A percentile compares a stretch with the other conserved stretches of the same genome.
phyloP scores from a whole-genome alignment of 2,888 invertebrate species.

The Mythimna vitellina region DNA sequence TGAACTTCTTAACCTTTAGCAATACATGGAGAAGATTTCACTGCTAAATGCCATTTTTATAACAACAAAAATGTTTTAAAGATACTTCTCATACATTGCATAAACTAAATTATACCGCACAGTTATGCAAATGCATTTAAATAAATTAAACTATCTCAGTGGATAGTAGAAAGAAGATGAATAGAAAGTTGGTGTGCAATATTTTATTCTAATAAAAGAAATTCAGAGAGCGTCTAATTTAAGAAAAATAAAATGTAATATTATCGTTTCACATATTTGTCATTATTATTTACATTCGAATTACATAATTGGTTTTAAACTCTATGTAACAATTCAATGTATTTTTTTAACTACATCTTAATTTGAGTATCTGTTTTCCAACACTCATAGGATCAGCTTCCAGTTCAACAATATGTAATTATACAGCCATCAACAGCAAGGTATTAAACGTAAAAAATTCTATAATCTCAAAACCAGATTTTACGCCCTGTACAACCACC shows the following conservation, averaged over 20 bases:
- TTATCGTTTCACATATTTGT: constrained; percentile 8
- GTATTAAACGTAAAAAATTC: too few species aligned
- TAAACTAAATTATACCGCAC: background rate
- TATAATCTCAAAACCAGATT: background rate
- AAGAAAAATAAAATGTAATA: too few species aligned
- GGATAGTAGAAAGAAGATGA: background rate
- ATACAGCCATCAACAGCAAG: too few species aligned
- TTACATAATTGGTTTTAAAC: background rate
- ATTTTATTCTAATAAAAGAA: constrained; percentile 21
- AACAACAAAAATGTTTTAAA: background rate
- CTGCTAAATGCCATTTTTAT: constrained; percentile 2
- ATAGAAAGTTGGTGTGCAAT: constrained; percentile 21
- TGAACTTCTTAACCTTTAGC: background rate
- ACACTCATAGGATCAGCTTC: too few species aligned
- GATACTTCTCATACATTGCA: background rate
- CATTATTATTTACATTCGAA: background rate
- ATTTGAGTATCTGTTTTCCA: too few species aligned
- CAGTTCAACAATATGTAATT: too few species aligned
- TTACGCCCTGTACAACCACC: background rate
- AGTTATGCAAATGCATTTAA: constrained; percentile 9
- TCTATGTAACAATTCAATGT: too few species aligned
- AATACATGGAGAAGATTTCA: background rate
- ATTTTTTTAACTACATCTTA: too few species aligned
- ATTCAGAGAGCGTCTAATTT: too few species aligned
- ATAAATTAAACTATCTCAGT: background rate